phyloP scores from a whole-genome alignment of 2,797 vertebrate genomes.

The Fistularia tabacaria region DNA sequence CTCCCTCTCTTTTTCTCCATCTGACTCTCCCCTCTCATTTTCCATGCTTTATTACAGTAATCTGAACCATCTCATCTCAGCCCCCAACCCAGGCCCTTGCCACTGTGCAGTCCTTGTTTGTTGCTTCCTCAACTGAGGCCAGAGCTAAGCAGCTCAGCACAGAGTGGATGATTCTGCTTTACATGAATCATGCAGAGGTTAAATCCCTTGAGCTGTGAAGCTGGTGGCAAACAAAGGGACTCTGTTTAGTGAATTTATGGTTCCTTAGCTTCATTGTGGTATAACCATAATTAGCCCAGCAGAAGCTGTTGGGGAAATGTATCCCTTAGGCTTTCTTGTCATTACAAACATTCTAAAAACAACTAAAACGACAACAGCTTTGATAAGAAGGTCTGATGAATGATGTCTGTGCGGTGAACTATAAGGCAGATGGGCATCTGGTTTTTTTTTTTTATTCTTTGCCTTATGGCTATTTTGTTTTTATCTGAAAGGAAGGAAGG shows the following conservation, averaged over 20 bases:
- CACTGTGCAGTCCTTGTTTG: slow-evolving; percentile 21
- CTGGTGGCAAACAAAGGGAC: slow-evolving; percentile 31
- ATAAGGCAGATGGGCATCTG: slow-evolving; percentile 1
- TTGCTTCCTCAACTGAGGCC: slow-evolving; percentile 19
- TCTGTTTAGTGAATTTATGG: slow-evolving; percentile 20
- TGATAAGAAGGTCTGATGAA: slow-evolving; percentile 1
- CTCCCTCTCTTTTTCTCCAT: slow-evolving; percentile 21
- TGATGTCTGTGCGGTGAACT: neutral
- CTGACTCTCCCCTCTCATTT: slow-evolving; percentile 48
- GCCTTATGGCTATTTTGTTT: slow-evolving; percentile 1
- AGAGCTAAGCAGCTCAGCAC: slow-evolving; percentile 20
- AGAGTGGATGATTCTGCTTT: slow-evolving; percentile 8
- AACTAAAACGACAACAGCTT: slow-evolving; percentile 1
- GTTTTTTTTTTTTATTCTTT: slow-evolving; percentile 5
- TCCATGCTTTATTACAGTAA: slow-evolving; percentile 68
- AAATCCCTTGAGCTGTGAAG: slow-evolving; percentile 22
- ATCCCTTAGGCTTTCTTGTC: slow-evolving; percentile 7
- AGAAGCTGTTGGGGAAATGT: slow-evolving; percentile 9
- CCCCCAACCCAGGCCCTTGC: slow-evolving; percentile 19
- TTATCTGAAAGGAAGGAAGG: slow-evolving; percentile 4
- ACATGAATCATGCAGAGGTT: slow-evolving; percentile 27
- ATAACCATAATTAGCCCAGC: slow-evolving; percentile 18
- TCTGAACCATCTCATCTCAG: slow-evolving; percentile 61
- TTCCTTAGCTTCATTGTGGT: slow-evolving; percentile 27
- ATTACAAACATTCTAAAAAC: slow-evolving; percentile 9